Evolutionary conservation across 1,140 invertebrate genomes (phyloP), one percentile per base, ranked within the genome.

Genomic region (Uloborus diversus): DNA sequence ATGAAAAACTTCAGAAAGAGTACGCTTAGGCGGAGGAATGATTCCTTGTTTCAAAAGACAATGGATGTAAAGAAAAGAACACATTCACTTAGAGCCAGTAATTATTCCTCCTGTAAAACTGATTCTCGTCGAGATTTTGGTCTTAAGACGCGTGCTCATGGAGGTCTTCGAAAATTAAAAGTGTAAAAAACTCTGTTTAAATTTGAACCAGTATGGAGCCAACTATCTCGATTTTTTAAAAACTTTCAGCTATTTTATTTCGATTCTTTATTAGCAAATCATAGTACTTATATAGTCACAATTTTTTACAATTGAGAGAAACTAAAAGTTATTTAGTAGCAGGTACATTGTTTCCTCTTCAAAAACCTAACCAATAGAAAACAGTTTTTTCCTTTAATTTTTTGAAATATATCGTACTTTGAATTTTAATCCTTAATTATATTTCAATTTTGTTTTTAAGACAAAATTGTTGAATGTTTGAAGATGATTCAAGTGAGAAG

Each of bases 101-200:
- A 61, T 17, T 47, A 47, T 61, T 28, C 53, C 25, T n/a, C 32
- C 17, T 56, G 69, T 42, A 59, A 35, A 33, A 42, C 68, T 57
- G 42, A 14, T 14, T 1, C 51, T 9, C 68, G 68, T 0, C 23
- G 32, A 11, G 28, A 27, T 37, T 70, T 25, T 42, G 51, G 32
- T 56, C 68, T 57, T 27, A 70, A 70, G 33, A 70, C 69, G 13
- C 28, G 69, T 30, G 69, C 69, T 47, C 69, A 73, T 30, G 61
- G 35, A 61, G 37, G 56, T 3, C 59, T 73, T 47, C 56, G 37
- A 17, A 73, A 73, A 47, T 37, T 73, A 27, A 73, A 73, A 27
- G 56, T 59, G 7, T 59, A 30, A 59, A 59, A 4, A 53, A 53
- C n/a, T 42, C 7, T 42, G 37, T 42, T 42, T 7, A 42, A 17